phyloP scores from a whole-genome alignment of 2,797 vertebrate genomes.

The Platalea minor region DNA sequence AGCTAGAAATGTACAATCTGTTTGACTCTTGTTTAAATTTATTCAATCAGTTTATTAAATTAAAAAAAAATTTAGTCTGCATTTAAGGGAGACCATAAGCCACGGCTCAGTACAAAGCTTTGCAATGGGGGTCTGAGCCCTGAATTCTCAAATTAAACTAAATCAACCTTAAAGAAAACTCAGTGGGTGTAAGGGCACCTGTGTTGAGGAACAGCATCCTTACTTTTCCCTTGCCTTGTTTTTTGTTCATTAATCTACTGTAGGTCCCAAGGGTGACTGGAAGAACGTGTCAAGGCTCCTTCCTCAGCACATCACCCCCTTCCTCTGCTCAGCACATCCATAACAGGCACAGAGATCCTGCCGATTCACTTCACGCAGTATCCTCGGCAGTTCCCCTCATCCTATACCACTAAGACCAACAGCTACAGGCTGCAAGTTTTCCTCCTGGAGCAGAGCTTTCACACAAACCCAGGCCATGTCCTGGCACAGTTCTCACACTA shows the following conservation, averaged over 20 bases:
- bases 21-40: background rate
- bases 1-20: background rate
- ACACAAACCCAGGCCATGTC: background rate
- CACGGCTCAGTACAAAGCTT: background rate
- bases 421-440: background rate
- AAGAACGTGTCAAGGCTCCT: background rate
- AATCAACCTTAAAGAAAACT: background rate
- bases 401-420: background rate
- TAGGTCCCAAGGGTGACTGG: background rate
- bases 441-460: background rate
- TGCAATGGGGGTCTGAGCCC: background rate
- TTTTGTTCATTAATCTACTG: background rate
- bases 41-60: background rate
- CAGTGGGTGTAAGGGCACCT: background rate
- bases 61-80: background rate
- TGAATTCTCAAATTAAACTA: background rate
- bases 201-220: background rate
- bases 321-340: accelerated
- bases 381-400: background rate
- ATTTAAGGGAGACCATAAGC: background rate
- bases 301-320: background rate
- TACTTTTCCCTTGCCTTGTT: background rate
- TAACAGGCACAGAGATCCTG: background rate
- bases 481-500: background rate
- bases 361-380: background rate